phyloP scores from a whole-genome alignment of 2,113 vertebrate genomes.

The Danionella cerebrum region DNA sequence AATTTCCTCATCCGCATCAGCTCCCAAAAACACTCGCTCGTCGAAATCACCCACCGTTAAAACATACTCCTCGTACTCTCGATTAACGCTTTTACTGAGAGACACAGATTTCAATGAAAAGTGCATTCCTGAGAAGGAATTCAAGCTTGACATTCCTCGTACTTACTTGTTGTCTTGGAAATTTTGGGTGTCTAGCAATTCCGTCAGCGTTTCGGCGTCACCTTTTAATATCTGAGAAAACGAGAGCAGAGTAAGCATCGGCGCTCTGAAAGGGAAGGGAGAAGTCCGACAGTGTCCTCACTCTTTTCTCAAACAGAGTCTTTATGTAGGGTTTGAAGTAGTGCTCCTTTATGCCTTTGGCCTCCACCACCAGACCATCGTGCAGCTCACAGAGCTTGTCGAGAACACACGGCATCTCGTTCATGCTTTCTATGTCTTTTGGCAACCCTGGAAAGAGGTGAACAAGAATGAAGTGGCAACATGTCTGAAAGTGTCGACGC shows the following conservation, averaged over 20 bases:
- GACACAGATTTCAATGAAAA: conserved; percentile 6
- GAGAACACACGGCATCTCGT: conserved; percentile 78
- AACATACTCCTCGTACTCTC: conserved; percentile 94
- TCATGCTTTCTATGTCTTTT: conserved; percentile 45
- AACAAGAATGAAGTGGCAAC: not conserved
- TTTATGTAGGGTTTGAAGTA: conserved; percentile 95
- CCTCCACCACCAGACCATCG: conserved; percentile 87
- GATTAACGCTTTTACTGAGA: conserved; percentile 86
- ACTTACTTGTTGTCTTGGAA: conserved; percentile 92
- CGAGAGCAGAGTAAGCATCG: too few species aligned
- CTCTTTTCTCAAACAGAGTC: conserved; percentile 83
- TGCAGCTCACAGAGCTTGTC: conserved; percentile 83
- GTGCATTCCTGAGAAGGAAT: not conserved
- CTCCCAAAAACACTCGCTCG: conserved; percentile 90
- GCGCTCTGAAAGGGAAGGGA: too few species aligned
- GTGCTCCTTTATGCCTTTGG: conserved; percentile 95
- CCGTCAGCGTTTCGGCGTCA: conserved; percentile 70
- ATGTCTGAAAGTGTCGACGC: not conserved
- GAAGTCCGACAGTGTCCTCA: too few species aligned
- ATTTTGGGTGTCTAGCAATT: conserved; percentile 72
- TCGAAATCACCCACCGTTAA: conserved; percentile 93
- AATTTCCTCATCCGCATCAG: conserved; percentile 93
- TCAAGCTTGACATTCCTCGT: not conserved
- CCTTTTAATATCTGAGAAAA: conserved; percentile 83
- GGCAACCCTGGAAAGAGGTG: conserved; percentile 66